Evolutionary conservation across 2,888 invertebrate genomes (phyloP).

Genomic region (Octodonta nipae): DNA sequence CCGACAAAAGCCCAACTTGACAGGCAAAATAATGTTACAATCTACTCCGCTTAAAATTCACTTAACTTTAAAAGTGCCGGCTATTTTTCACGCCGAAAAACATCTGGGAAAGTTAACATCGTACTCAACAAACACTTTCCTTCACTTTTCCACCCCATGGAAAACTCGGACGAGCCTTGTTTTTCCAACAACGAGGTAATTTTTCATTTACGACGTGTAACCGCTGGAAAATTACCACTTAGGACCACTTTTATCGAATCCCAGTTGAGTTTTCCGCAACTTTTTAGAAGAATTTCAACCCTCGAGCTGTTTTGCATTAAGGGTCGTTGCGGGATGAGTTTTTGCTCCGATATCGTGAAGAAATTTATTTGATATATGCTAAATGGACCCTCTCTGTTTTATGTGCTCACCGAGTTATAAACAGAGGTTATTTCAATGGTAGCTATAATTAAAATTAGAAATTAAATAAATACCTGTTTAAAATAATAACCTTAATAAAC

Average conservation of each 20-base stretch:
- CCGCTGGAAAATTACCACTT: slow-evolving; percentile 31
- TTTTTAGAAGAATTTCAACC: slow-evolving; percentile 14
- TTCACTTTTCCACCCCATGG: slow-evolving; percentile 12
- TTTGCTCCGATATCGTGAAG: slow-evolving; percentile 13
- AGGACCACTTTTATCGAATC: slow-evolving; percentile 30
- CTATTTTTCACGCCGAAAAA: slow-evolving; percentile 29
- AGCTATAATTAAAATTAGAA: too few species aligned
- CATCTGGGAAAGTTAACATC: slow-evolving; percentile 17
- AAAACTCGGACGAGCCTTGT: slow-evolving; percentile 8
- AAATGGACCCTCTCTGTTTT: too few species aligned
- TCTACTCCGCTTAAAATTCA: slow-evolving; percentile 34
- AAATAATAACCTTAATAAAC: too few species aligned
- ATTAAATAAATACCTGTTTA: too few species aligned
- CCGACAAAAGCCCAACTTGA: too few species aligned
- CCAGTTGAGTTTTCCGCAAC: slow-evolving; percentile 15
- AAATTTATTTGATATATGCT: slow-evolving; percentile 27
- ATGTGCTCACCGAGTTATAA: too few species aligned
- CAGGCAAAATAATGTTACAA: slow-evolving; percentile 29
- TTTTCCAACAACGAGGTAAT: slow-evolving; percentile 21
- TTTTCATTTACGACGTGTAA: slow-evolving; percentile 29
- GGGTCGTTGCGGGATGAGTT: slow-evolving; percentile 12
- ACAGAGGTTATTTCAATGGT: too few species aligned
- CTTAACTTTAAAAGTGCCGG: slow-evolving; percentile 32
- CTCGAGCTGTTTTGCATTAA: slow-evolving; percentile 12
- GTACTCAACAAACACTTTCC: slow-evolving; percentile 12